Evolutionary conservation across 2,888 invertebrate genomes (phyloP).

Genomic region (Oligia fasciuncula): DNA sequence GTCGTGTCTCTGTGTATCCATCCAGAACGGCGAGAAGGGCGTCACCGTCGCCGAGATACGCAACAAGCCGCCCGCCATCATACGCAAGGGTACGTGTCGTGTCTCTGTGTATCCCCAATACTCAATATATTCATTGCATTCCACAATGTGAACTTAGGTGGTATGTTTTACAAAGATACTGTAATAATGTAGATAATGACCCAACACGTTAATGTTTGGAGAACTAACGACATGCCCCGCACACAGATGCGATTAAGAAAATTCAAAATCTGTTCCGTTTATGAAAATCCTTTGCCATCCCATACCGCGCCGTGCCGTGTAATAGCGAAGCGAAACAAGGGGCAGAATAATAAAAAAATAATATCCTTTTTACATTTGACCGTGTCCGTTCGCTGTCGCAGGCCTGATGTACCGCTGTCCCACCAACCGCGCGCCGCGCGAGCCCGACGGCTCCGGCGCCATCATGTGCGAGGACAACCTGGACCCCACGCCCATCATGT

Average conservation of each 20-base stretch:
- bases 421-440: constrained; percentile 82
- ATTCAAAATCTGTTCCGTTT: not conserved
- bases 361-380: not conserved
- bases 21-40: constrained; percentile 87
- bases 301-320: not conserved
- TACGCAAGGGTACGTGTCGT: constrained; percentile 69
- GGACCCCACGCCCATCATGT: constrained; percentile 81
- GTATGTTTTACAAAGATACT: not conserved
- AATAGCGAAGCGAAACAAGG: not conserved
- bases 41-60: constrained; percentile 85
- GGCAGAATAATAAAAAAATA: not conserved
- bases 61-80: constrained; percentile 83
- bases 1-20: no score
- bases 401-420: constrained; percentile 86
- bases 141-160: not conserved
- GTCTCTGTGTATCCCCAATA: not conserved
- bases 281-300: not conserved
- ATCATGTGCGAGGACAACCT: constrained; percentile 82
- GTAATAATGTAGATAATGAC: not conserved
- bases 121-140: not conserved
- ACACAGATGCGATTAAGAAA: not conserved
- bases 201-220: not conserved
- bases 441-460: constrained; percentile 84
- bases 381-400: constrained; percentile 50
- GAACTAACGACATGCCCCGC: not conserved